These are phyloP conservation scores for Drosophila ercepeae DNA, from an alignment of 1,140 invertebrate species.

Conservation along the genomic window DNA sequence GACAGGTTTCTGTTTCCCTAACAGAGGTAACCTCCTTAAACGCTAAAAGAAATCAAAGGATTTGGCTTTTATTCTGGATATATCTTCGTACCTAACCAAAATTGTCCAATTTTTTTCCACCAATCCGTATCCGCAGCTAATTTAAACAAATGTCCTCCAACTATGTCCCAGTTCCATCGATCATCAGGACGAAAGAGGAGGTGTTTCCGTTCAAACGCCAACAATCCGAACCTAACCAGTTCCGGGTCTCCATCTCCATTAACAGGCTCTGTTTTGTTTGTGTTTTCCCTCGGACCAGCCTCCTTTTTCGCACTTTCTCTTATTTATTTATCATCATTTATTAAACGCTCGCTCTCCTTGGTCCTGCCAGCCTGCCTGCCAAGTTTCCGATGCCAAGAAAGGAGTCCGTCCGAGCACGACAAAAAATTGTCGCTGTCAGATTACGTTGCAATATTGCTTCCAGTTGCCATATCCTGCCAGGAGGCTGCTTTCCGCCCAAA, in stretches of 20 bases:
- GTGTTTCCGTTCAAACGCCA: not conserved
- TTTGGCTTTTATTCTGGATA: too few relatives aligned
- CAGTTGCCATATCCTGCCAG: conserved; percentile 76
- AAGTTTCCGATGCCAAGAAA: conserved; percentile 64
- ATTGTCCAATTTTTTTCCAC: too few relatives aligned
- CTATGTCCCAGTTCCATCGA: conserved; percentile 19
- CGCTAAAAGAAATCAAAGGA: too few relatives aligned
- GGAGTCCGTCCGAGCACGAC: conserved; percentile 41
- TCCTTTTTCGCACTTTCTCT: conserved; percentile 57
- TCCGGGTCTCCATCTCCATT: conserved; percentile 56
- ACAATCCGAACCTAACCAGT: conserved; percentile 1
- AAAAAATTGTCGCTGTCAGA: conserved; percentile 79
- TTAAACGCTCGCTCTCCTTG: conserved; percentile 53
- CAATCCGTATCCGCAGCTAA: too few relatives aligned
- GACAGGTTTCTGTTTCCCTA: too few relatives aligned
- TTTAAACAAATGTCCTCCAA: conserved; percentile 31
- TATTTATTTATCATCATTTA: conserved; percentile 81
- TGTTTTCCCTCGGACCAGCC: conserved; percentile 35
- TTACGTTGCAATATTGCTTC: conserved; percentile 80
- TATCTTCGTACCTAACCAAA: too few relatives aligned
- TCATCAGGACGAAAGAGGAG: conserved; percentile 8
- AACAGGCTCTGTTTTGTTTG: conserved; percentile 34
- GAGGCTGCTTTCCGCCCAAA: conserved; percentile 61
- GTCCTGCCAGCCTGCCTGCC: conserved; percentile 41
- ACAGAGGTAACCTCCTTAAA: too few relatives aligned